Base-by-base conservation (phyloP, 2,113 vertebrate species). In the Hylia prasina region DNA sequence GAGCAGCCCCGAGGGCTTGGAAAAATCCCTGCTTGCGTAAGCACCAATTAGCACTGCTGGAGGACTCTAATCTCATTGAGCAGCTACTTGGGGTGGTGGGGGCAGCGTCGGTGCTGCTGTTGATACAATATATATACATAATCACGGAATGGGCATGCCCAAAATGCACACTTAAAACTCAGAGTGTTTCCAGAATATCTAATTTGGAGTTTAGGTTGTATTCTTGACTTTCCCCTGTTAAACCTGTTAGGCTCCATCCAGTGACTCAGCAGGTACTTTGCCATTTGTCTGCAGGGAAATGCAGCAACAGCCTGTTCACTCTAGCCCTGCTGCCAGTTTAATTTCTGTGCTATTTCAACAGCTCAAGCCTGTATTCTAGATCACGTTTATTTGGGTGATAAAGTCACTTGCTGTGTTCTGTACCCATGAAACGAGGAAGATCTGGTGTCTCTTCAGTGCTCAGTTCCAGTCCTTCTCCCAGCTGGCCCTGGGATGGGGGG, bases 11-110 rank as follows among this genome's bases (percentile, higher is more conserved):
- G 11, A 68, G 69, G 83, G 68, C 83, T 81, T 81, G 83, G 37
- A 61, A 66, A 97, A 97, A 97, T 95, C 95, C 85, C 31, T 4
- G 5, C 16, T 82, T 97, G 66, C 39, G 10, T 90, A 63, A 94
- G 18, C 40, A 6, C 50, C 94, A 25, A 90, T 82, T 86, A 88
- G 57, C 31, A 1, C 44, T 60, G 69, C 89, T 63, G 88, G 71
- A 87, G 25, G 37, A 45, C 22, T 79, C 5, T 94, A 96, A 95
- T 90, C 94, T 85, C 79, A 45, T 76, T 82, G 92, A 87, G 66
- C 76, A 69, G 40, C 31, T 68, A 4, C 20, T 83, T 48, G 79
- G 54, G 35, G 21, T 28, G 56, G 5, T n/a, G 28, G 45, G n/a
- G 22, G 31, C 47, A 60, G 73, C 54, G 28, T 22, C 5, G 0